phyloP scores from a whole-genome alignment of 2,113 vertebrate genomes.

The Bucco capensis region DNA sequence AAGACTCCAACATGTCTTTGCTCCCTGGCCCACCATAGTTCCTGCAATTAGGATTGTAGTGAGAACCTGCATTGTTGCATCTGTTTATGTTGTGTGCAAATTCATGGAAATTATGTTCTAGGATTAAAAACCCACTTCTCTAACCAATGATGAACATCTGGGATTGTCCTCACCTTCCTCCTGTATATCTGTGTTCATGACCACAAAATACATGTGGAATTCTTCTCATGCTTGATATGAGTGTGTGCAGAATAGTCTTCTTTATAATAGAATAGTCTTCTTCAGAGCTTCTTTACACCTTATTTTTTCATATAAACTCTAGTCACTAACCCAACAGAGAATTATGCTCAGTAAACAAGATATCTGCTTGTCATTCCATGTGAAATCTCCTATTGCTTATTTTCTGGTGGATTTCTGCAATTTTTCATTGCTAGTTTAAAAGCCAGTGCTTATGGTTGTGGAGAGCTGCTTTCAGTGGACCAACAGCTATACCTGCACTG shows the following conservation, averaged over 20 bases:
- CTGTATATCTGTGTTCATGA: neutral
- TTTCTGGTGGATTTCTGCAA: neutral
- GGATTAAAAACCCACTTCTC: neutral
- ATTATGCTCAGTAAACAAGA: neutral
- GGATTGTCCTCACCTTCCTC: neutral
- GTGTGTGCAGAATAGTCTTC: neutral
- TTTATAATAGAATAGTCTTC: neutral
- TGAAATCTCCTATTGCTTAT: neutral
- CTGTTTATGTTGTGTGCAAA: neutral
- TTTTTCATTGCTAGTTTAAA: neutral
- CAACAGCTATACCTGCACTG: neutral
- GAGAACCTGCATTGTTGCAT: neutral
- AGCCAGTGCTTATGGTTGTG: neutral
- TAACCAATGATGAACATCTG: neutral
- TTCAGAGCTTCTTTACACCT: neutral
- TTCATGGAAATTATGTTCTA: neutral
- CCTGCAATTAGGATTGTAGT: neutral
- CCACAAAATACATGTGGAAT: neutral
- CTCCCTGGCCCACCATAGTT: neutral
- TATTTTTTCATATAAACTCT: neutral
- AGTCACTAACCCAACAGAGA: neutral
- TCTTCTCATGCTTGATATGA: neutral
- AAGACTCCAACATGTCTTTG: neutral
- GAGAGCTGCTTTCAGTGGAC: neutral
- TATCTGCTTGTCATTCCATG: neutral